Percentiles rank a stretch among this genome's conserved stretches.
Evolutionary conservation across 2,797 vertebrate species (phyloP).

Genomic region (Sebastes vulpes): DNA sequence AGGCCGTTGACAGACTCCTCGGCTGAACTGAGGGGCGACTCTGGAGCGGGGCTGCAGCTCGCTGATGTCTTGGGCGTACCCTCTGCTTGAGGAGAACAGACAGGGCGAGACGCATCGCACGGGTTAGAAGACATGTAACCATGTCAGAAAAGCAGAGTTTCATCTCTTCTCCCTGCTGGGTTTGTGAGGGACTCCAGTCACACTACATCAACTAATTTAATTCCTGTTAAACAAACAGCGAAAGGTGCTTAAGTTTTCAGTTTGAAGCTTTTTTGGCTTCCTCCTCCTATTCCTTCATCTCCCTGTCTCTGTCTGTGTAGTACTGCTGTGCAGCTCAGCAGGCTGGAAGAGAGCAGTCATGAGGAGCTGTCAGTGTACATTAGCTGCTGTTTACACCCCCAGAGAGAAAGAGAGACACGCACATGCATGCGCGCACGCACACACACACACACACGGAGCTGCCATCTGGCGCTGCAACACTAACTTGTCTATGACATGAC

Average conservation of each 20-base stretch:
- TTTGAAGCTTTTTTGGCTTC: conserved; percentile 79
- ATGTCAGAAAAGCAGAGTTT: conserved; percentile 20
- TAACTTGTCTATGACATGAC: conserved; percentile 87
- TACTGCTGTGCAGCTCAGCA: conserved; percentile 81
- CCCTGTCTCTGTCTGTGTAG: conserved; percentile 78
- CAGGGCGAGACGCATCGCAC: conserved; percentile 32
- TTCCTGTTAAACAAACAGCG: conserved; percentile 72
- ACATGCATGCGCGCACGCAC: conserved; percentile 1
- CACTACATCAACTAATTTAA: conserved; percentile 68
- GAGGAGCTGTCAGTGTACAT: conserved; percentile 97
- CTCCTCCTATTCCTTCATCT: conserved; percentile 77
- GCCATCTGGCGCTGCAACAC: conserved; percentile 86
- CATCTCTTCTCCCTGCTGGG: conserved; percentile 43
- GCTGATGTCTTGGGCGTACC: conserved; percentile 96
- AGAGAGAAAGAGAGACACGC: conserved; percentile 77
- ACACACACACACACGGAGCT: conserved; percentile 68
- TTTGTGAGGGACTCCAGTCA: conserved; percentile 64
- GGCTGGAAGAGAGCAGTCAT: conserved; percentile 95
- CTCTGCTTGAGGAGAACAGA: conserved; percentile 84
- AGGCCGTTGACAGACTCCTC: conserved; percentile 95
- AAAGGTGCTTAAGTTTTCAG: conserved; percentile 79
- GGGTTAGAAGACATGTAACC: conserved; percentile 51
- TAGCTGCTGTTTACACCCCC: conserved; percentile 96
- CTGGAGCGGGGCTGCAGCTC: conserved; percentile 95
- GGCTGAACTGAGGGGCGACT: conserved; percentile 93